phyloP scores from a whole-genome alignment of 2,113 vertebrate genomes.

The Cygnus atratus region DNA sequence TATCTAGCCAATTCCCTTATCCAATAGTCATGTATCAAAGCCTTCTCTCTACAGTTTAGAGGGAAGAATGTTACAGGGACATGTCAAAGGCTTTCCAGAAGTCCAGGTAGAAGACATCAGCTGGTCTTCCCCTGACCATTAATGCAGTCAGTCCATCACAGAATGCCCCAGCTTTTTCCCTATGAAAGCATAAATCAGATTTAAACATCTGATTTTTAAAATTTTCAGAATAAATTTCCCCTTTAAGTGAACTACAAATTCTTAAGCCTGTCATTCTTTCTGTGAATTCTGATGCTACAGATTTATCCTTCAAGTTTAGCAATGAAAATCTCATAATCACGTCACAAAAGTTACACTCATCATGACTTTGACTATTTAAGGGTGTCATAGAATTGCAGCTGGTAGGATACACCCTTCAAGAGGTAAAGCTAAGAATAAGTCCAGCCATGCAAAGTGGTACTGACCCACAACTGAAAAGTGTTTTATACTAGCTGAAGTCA shows the following conservation, averaged over 20 bases:
- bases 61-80: too few relatives aligned
- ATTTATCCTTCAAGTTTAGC: neutral
- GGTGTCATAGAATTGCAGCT: neutral
- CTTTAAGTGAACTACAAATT: neutral
- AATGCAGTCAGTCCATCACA: too few relatives aligned
- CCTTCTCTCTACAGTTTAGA: too few relatives aligned
- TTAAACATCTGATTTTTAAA: too few relatives aligned
- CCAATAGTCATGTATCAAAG: too few relatives aligned
- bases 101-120: too few relatives aligned
- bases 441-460: neutral
- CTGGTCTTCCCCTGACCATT: too few relatives aligned
- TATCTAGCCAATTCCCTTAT: too few relatives aligned
- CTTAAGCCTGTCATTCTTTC: neutral
- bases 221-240: neutral
- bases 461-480: neutral
- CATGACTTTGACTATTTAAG: neutral
- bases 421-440: neutral
- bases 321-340: neutral
- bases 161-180: rapidly evolving
- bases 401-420: neutral
- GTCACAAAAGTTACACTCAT: neutral
- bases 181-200: neutral
- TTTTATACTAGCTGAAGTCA: neutral
- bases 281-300: neutral
- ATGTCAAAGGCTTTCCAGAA: too few relatives aligned